Evolutionary conservation across 2,888 invertebrate genomes (phyloP).

Genomic region (Drosophila austrosaltans): DNA sequence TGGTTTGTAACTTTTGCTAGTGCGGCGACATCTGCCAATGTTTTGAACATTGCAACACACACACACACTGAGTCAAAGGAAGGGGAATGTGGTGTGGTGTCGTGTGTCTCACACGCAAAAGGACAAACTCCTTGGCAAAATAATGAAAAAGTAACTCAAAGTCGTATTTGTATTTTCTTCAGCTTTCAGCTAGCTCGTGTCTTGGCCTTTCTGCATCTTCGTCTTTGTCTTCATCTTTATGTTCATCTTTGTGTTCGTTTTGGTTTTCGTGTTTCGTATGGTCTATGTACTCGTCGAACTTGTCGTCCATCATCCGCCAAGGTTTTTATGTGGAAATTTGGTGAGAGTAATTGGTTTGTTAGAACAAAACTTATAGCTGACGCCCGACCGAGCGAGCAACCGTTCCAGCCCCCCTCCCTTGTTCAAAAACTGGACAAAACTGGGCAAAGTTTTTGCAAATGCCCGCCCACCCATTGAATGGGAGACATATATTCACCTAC

Average conservation of each 20-base stretch:
- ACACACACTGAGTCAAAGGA: slow-evolving; percentile 36
- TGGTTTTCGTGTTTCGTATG: background rate
- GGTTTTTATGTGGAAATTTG: slow-evolving; percentile 71
- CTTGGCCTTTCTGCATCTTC: slow-evolving; percentile 6
- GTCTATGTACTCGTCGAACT: slow-evolving; percentile 57
- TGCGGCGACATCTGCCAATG: slow-evolving; percentile 77
- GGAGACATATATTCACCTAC: background rate
- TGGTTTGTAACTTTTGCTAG: slow-evolving; percentile 68
- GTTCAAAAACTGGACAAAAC: slow-evolving; percentile 65
- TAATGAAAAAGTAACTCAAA: slow-evolving; percentile 79
- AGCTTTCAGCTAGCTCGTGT: slow-evolving; percentile 41
- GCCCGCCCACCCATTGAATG: slow-evolving; percentile 13
- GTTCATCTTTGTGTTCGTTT: background rate
- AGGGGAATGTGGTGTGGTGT: slow-evolving; percentile 14
- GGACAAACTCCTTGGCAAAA: slow-evolving; percentile 78
- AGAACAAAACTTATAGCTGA: slow-evolving; percentile 74
- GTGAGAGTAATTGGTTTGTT: slow-evolving; percentile 78
- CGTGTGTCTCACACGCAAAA: slow-evolving; percentile 63
- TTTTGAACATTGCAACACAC: slow-evolving; percentile 74
- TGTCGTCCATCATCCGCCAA: slow-evolving; percentile 70
- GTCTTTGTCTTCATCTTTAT: slow-evolving; percentile 20
- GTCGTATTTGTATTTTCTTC: slow-evolving; percentile 75
- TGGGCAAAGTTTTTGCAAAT: slow-evolving; percentile 59
- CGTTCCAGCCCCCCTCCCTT: too few relatives aligned
- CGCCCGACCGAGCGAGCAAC: too few relatives aligned